Evolutionary conservation across 2,113 vertebrate species (phyloP).

Genomic region (Bubalus kerabau): DNA sequence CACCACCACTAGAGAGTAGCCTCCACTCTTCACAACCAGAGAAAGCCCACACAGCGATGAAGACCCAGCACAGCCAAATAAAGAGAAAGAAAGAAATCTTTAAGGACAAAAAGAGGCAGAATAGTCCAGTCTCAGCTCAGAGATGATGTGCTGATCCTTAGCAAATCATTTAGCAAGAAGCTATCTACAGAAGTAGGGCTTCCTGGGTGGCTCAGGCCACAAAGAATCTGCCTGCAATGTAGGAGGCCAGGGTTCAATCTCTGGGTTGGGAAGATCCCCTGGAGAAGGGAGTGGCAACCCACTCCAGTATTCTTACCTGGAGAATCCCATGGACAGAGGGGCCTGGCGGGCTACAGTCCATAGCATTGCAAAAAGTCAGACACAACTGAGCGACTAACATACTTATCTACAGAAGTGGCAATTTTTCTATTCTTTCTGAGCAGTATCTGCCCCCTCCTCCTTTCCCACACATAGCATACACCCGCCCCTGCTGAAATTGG

Average conservation of each 20-base stretch:
- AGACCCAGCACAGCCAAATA: not conserved
- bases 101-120: not conserved
- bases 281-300: not conserved
- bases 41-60: not conserved
- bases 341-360: not conserved
- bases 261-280: not conserved
- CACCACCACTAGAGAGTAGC: not conserved
- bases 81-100: not conserved
- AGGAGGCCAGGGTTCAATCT: not conserved
- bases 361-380: not conserved
- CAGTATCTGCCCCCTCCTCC: rapidly evolving
- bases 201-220: not conserved
- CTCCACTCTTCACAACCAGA: not conserved
- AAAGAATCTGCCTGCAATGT: not conserved
- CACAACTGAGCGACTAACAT: not conserved
- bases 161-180: not conserved
- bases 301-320: not conserved
- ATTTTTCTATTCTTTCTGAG: not conserved
- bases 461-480: rapidly evolving
- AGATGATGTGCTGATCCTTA: not conserved
- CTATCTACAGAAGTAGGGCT: not conserved
- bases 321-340: not conserved
- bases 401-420: not conserved
- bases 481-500: not conserved
- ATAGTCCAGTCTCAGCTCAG: not conserved